Percentiles rank a stretch among this genome's conserved stretches.
Evolutionary conservation across 1,140 invertebrate genomes (phyloP).

Genomic region (Helicoverpa armigera): DNA sequence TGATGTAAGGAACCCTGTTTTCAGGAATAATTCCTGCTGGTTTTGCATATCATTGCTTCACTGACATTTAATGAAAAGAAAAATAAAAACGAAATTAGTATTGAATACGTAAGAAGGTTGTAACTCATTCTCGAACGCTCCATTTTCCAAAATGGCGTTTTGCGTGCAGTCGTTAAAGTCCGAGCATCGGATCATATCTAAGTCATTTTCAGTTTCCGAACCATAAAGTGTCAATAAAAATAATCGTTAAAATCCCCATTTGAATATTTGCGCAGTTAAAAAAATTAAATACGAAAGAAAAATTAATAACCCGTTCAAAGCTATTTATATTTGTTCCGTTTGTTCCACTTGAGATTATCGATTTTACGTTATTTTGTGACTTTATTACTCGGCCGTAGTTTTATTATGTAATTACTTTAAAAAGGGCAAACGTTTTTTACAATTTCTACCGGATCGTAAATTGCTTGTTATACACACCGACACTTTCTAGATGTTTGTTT

Average conservation of each 20-base stretch:
- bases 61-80: not conserved
- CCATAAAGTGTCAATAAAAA: slow-evolving; percentile 85
- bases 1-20: not conserved
- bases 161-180: slow-evolving; percentile 45
- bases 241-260: slow-evolving; percentile 74
- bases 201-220: slow-evolving; percentile 81
- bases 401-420: slow-evolving; percentile 50
- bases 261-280: slow-evolving; percentile 83
- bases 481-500: slow-evolving; percentile 29
- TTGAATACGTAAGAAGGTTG: slow-evolving; percentile 7
- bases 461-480: slow-evolving; percentile 29
- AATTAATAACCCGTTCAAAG: slow-evolving; percentile 82
- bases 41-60: not conserved
- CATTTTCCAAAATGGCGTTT: slow-evolving; percentile 47
- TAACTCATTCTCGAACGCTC: slow-evolving; percentile 38
- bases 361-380: slow-evolving; percentile 51
- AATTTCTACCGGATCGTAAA: slow-evolving; percentile 43
- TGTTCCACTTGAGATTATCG: slow-evolving; percentile 52
- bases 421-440: slow-evolving; percentile 46
- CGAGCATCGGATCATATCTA: slow-evolving; percentile 69
- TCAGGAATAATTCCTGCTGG: too few species aligned
- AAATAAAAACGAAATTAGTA: slow-evolving; percentile 3
- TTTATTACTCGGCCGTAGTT: slow-evolving; percentile 45
- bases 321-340: slow-evolving; percentile 50
- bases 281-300: slow-evolving; percentile 69